Conservation (phyloP, 2,797 vertebrate genomes). For the Enteromius trimaculatus region DNA sequence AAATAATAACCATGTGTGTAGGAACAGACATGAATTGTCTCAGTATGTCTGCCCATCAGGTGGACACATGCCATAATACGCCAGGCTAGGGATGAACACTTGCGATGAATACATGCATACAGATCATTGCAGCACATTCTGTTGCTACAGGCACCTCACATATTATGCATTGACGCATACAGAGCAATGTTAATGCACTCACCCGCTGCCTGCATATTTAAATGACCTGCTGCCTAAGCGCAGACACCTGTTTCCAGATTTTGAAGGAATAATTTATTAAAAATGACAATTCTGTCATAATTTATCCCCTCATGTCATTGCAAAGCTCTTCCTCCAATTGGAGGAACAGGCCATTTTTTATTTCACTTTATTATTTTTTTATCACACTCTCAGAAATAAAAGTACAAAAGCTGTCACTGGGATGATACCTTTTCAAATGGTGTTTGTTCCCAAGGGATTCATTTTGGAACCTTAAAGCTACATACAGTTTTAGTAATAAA, state of each 20-base stretch:
- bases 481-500: too few relatives aligned
- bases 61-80: not conserved
- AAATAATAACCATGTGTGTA: not conserved
- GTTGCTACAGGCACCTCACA: not conserved
- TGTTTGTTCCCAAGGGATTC: too few relatives aligned
- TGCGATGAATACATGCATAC: not conserved
- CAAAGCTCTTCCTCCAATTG: not conserved
- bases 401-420: too few relatives aligned
- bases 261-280: not conserved
- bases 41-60: not conserved
- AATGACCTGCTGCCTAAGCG: slow-evolving; percentile 7
- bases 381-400: too few relatives aligned
- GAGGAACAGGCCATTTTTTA: not conserved
- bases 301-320: not conserved
- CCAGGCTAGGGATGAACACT: not conserved
- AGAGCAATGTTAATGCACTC: slow-evolving; percentile 18
- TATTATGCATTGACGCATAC: slow-evolving; percentile 2
- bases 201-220: slow-evolving; percentile 20
- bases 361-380: too few relatives aligned
- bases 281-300: not conserved
- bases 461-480: too few relatives aligned
- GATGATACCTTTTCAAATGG: too few relatives aligned
- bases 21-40: not conserved
- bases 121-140: not conserved
- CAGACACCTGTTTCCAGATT: slow-evolving; percentile 16